Evolutionary conservation across 1,140 invertebrate species (phyloP), one percentile per base, ranked within the genome.

Genomic region (Himalopsyche phryganea): DNA sequence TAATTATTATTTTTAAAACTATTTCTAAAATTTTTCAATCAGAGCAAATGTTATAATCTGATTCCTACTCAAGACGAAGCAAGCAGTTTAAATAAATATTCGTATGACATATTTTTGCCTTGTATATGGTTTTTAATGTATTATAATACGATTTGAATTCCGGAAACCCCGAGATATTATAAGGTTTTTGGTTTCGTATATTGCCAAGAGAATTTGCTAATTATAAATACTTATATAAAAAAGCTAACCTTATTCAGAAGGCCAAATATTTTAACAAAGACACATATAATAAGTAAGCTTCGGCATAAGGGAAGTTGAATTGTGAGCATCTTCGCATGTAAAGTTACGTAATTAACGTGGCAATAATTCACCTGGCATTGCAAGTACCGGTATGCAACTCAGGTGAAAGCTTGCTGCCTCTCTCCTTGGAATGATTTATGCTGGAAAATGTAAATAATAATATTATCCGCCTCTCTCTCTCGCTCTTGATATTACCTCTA

Each of bases 341-440:
- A 63, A 63, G 51, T 63, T 56, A 40, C 35, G 57, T 63, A 63
- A 63, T 63, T 63, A 63, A 63, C 61, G 56, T 53, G 54, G 52
- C 50, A 59, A 63, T 63, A 63, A 60, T 63, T 63, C 54, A 56
- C 57, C 20, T 56, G 35, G 52, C 56, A 52, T 11, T 50, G 58
- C 19, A 18, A 50, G 47, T 33, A 23, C 45, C 11, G 38, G n/a
- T 13, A 32, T n/a, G 20, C n/a, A 33, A 33, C 18, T 11, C 23
- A 28, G 15, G 46, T 28, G 23, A 48, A 14, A 41, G 14, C 49
- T 35, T 50, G 36, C 51, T 17, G 47, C 44, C 40, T 45, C 47
- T 33, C 51, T 58, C 50, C 13, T n/a, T n/a, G 14, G 40, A 59
- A 63, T 63, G 61, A 63, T 63, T 63, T 63, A 63, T 54, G 51